Conservation (phyloP, 2,113 vertebrate species). For the Channa argus region DNA sequence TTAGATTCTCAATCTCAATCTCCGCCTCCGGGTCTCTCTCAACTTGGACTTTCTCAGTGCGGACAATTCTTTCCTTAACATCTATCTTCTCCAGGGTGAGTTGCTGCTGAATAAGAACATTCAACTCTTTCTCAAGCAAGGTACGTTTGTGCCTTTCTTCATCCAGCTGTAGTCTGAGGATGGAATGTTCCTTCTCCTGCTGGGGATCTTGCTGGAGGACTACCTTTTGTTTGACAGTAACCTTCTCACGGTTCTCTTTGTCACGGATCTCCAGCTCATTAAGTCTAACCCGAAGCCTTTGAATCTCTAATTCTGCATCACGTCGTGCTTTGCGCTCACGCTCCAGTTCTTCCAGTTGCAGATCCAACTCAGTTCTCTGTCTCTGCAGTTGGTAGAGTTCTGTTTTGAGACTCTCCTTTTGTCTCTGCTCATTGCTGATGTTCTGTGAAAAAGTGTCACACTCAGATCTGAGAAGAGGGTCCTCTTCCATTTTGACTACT, state of each 20-base stretch:
- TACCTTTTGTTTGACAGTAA: slow-evolving; percentile 95
- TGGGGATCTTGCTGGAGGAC: slow-evolving; percentile 96
- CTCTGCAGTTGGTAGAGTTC: slow-evolving; percentile 90
- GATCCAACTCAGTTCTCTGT: slow-evolving; percentile 88
- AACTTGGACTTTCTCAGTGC: slow-evolving; percentile 94
- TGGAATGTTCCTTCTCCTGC: slow-evolving; percentile 93
- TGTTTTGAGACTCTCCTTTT: slow-evolving; percentile 86
- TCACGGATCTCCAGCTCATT: slow-evolving; percentile 88
- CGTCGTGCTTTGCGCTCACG: slow-evolving; percentile 89
- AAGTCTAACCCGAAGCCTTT: slow-evolving; percentile 88
- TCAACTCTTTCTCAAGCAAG: slow-evolving; percentile 90
- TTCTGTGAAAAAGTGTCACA: slow-evolving; percentile 86
- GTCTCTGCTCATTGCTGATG: slow-evolving; percentile 90
- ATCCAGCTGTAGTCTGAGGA: slow-evolving; percentile 91
- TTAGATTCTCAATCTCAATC: slow-evolving; percentile 91
- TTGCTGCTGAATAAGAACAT: slow-evolving; percentile 87
- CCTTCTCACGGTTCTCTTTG: slow-evolving; percentile 90
- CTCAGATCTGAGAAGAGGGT: slow-evolving; percentile 89
- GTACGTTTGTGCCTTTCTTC: slow-evolving; percentile 91
- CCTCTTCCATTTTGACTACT: slow-evolving; percentile 92
- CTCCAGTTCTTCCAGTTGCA: slow-evolving; percentile 92
- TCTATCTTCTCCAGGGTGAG: slow-evolving; percentile 88
- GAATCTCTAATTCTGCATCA: slow-evolving; percentile 94
- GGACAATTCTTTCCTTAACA: slow-evolving; percentile 94
- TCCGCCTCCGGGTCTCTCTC: slow-evolving; percentile 92